Conservation (phyloP, 2,113 vertebrate genomes). For the Thunnus thynnus region DNA sequence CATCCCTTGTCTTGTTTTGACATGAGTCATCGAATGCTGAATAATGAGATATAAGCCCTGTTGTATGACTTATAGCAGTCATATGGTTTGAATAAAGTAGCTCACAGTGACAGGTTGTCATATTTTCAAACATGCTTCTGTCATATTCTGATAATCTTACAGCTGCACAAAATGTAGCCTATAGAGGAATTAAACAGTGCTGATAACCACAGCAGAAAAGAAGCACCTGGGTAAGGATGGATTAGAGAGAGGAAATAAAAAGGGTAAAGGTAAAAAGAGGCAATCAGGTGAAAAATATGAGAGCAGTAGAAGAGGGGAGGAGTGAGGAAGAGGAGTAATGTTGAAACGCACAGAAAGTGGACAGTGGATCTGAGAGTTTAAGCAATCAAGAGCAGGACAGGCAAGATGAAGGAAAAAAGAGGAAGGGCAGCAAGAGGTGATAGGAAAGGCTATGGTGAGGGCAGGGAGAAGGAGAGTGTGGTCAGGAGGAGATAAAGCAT, state of each 20-base stretch:
- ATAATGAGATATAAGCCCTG: neutral
- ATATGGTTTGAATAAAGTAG: neutral
- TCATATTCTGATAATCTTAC: neutral
- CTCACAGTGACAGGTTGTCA: neutral
- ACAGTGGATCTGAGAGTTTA: conserved; percentile 47
- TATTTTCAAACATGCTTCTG: neutral
- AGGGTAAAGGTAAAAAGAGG: neutral
- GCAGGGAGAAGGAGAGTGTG: conserved; percentile 67
- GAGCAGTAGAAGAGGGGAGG: conserved; percentile 20
- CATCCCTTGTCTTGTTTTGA: neutral
- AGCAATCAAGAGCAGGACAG: conserved; percentile 41
- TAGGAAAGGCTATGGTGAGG: conserved; percentile 47
- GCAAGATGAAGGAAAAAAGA: conserved; percentile 40
- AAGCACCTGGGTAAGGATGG: neutral
- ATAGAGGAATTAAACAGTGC: neutral
- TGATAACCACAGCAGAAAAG: conserved; percentile 15
- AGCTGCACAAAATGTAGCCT: neutral
- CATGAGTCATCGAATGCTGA: neutral
- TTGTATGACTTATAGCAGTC: neutral
- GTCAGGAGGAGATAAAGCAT: conserved; percentile 77
- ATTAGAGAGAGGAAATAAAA: conserved; percentile 7
- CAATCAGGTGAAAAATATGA: conserved; percentile 5
- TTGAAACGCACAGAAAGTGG: conserved; percentile 32
- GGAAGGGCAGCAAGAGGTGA: conserved; percentile 65
- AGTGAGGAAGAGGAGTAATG: conserved; percentile 26